Evolutionary conservation across 2,797 vertebrate species (phyloP).

Genomic region (Odontamblyopus lacepedii): DNA sequence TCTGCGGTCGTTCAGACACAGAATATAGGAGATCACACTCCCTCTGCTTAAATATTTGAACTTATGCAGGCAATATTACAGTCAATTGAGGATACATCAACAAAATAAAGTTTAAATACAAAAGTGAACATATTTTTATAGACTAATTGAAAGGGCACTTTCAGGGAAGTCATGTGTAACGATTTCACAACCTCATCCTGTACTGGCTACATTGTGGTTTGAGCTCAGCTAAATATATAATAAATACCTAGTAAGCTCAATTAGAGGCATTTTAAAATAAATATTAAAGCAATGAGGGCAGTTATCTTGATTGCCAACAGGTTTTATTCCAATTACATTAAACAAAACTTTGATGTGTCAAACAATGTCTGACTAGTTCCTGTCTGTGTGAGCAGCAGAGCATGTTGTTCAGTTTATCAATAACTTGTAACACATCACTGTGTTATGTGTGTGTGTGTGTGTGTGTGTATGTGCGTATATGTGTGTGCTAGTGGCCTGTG

Average conservation of each 20-base stretch:
- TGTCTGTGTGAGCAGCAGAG: conserved; percentile 41
- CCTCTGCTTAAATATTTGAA: conserved; percentile 12
- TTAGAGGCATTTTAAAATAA: conserved; percentile 1
- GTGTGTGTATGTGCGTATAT: conserved; percentile 59
- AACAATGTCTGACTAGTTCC: conserved; percentile 11
- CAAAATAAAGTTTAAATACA: neutral
- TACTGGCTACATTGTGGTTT: conserved; percentile 32
- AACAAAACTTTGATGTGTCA: conserved; percentile 17
- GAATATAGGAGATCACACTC: conserved; percentile 18
- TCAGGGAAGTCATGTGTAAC: conserved; percentile 34
- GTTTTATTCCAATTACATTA: neutral
- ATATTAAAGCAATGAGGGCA: conserved; percentile 7
- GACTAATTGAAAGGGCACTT: neutral
- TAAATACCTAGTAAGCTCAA: conserved; percentile 5
- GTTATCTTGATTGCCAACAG: neutral
- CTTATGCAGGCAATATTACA: conserved; percentile 7
- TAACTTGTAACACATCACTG: conserved; percentile 68
- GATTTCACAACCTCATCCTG: conserved; percentile 50
- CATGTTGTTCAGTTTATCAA: conserved; percentile 68
- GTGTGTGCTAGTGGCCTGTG: conserved; percentile 49
- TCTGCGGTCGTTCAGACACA: conserved; percentile 36
- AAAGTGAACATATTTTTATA: neutral
- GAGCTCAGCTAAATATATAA: conserved; percentile 1
- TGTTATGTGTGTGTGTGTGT: conserved; percentile 60
- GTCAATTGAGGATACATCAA: neutral